Evolutionary conservation across 2,888 invertebrate genomes (phyloP).

Genomic region (Priocnemis perturbator): DNA sequence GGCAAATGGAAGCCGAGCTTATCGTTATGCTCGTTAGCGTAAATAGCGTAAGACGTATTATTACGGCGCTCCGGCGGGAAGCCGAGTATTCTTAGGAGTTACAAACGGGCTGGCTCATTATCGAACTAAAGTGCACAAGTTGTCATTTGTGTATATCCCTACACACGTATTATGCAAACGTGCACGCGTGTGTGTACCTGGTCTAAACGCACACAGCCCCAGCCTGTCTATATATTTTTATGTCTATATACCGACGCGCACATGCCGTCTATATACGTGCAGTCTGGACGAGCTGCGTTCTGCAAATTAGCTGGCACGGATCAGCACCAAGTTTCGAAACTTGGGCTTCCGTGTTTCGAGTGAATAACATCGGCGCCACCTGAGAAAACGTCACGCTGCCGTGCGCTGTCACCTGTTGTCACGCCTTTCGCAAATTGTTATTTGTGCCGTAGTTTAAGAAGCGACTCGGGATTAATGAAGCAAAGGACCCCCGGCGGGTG

Average conservation of each 20-base stretch:
- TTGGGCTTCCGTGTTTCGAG: slow-evolving; percentile 23
- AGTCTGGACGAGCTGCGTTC: slow-evolving; percentile 22
- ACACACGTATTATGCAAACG: slow-evolving; percentile 17
- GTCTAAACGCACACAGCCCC: too few species aligned
- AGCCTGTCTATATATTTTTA: too few species aligned
- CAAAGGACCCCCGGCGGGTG: too few species aligned
- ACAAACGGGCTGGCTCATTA: slow-evolving; percentile 42
- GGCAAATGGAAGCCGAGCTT: slow-evolving; percentile 33
- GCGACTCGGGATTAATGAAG: too few species aligned
- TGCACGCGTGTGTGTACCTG: too few species aligned
- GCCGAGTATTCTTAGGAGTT: slow-evolving; percentile 37
- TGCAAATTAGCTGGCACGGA: slow-evolving; percentile 48
- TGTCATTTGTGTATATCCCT: slow-evolving; percentile 19
- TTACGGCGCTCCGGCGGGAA: slow-evolving; percentile 15
- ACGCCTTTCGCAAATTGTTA: slow-evolving; percentile 21
- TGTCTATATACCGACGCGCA: too few species aligned
- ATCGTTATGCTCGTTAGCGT: slow-evolving; percentile 43
- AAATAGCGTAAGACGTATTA: slow-evolving; percentile 42
- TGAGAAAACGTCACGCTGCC: slow-evolving; percentile 7
- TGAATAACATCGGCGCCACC: slow-evolving; percentile 28
- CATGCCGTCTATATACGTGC: too few species aligned
- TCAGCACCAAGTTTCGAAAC: slow-evolving; percentile 40
- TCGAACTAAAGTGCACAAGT: slow-evolving; percentile 40
- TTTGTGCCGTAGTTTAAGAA: too few species aligned
- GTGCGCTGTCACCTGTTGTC: slow-evolving; percentile 33